Percentiles rank a stretch among this genome's conserved stretches.
phyloP scores from a whole-genome alignment of 1,140 invertebrate genomes.

The Piezodorus guildinii region DNA sequence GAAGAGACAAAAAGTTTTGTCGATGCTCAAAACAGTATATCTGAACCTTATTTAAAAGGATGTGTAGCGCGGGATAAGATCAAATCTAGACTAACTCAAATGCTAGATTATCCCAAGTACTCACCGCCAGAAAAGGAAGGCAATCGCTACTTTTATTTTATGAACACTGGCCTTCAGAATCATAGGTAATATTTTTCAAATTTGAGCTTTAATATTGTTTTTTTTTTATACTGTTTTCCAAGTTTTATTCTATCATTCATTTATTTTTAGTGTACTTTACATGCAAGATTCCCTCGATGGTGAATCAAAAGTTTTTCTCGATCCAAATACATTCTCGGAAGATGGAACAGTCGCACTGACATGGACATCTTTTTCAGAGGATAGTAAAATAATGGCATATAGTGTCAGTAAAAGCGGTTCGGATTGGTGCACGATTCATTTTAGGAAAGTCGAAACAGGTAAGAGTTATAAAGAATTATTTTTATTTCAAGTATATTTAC shows the following conservation, averaged over 20 bases:
- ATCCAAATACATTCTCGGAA: constrained; percentile 83
- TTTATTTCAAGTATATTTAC: no score
- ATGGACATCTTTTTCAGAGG: constrained; percentile 72
- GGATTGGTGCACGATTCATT: constrained; percentile 88
- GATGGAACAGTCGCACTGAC: constrained; percentile 87
- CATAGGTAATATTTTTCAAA: constrained; percentile 53
- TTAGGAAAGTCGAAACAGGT: constrained; percentile 66
- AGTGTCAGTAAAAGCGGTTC: constrained; percentile 84
- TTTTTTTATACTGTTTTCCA: no score
- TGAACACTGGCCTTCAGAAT: constrained; percentile 93
- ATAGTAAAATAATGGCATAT: constrained; percentile 84
- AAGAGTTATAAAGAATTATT: constrained; percentile 19
- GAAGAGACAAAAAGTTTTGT: constrained; percentile 88
- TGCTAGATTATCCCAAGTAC: constrained; percentile 96
- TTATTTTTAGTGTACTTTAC: constrained; percentile 74
- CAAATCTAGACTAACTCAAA: constrained; percentile 63
- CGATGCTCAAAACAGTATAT: constrained; percentile 81
- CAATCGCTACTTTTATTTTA: constrained; percentile 80
- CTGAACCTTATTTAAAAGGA: constrained; percentile 68
- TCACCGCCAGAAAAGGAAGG: constrained; percentile 75
- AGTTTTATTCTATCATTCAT: neutral
- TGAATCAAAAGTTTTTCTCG: constrained; percentile 80
- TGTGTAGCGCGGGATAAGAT: constrained; percentile 63
- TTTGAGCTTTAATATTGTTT: neutral
- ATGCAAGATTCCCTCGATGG: constrained; percentile 69